phyloP scores from a whole-genome alignment of 1,140 invertebrate species.

The Zaprionus capensis region DNA sequence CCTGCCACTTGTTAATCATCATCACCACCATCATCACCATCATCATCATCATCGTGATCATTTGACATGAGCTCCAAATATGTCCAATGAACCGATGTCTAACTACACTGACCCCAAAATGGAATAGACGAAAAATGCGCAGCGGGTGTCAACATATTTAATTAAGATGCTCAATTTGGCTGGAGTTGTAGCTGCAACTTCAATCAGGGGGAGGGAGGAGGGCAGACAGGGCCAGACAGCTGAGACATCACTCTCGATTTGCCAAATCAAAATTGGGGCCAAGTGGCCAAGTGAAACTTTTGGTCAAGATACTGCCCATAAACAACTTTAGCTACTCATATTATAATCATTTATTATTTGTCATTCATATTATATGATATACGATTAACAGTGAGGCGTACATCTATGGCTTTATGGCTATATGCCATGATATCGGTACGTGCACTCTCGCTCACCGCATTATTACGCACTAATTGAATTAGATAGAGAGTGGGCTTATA shows the following conservation, averaged over 20 bases:
- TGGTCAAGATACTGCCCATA: not conserved
- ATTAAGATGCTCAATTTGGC: conserved; percentile 31
- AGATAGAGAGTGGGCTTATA: conserved; percentile 19
- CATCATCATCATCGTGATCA: not conserved
- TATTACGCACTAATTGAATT: conserved; percentile 75
- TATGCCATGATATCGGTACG: not conserved
- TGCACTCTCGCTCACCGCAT: conserved; percentile 52
- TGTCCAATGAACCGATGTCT: conserved; percentile 28
- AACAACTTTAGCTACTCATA: not conserved
- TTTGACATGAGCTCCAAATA: conserved; percentile 16
- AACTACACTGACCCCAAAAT: conserved; percentile 39
- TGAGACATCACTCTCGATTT: not conserved
- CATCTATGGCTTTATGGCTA: conserved; percentile 4
- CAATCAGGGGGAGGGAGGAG: not conserved
- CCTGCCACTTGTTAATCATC: conserved; percentile 6
- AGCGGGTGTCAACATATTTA: conserved; percentile 41
- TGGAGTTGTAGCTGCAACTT: conserved; percentile 4
- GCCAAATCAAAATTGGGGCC: conserved; percentile 5
- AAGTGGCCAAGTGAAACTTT: not conserved
- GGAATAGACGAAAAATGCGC: conserved; percentile 6
- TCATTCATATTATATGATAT: not conserved
- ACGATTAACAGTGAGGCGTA: not conserved
- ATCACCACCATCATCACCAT: not conserved
- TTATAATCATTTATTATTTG: conserved; percentile 1
- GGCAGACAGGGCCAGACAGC: not conserved